Base-by-base conservation (phyloP, 2,113 vertebrate species). In the Tiliqua scincoides region DNA sequence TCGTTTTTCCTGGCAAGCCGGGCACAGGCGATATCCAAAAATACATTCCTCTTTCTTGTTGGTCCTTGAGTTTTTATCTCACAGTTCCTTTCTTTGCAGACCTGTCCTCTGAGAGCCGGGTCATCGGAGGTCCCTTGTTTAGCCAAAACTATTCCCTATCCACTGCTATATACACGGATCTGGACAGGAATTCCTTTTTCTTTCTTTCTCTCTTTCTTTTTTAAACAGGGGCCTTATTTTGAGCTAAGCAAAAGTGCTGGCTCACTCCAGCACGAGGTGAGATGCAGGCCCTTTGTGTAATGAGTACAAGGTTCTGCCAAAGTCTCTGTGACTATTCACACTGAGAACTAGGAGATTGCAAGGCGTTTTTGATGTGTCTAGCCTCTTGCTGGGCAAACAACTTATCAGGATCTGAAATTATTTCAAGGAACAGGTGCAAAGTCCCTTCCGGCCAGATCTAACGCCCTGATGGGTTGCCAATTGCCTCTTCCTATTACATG, bases 61-160 rank as follows among this genome's bases (percentile, higher is more conserved):
- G 4, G 68, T 88, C 62, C 54, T 78, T 84, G 8, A 30, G 0
- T 11, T 48, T 65, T 17, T 86, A 63, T 85, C 84, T 6, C 0
- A 6, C 0, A 62, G 1, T 0, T 0, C 1, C 62, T 54, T 0
- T 0, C 2, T 0, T n/a, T 30, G 72, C 54, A 73, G 85, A 84
- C 37, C 77, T 83, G 73, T 83, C 85, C 84, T 77, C 63, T 4
- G 77, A 82, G 57, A 72, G n/a, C 7, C 71, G 32, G 62, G 65
- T 25, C n/a, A n/a, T 1, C 71, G 20, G n/a, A 1, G 0, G 0
- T 32, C 11, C 0, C 0, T 7, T 1, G 7, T 52, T 52, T 17
- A 15, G 15, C 37, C 32, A 27, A 40, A 5, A 30, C 5, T 40
- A 0, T 21, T 1, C 0, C 9, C 43, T 17, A 0, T 43, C 57